Base-by-base conservation (phyloP, 2,888 invertebrate genomes). In the Melanostoma scalare region DNA sequence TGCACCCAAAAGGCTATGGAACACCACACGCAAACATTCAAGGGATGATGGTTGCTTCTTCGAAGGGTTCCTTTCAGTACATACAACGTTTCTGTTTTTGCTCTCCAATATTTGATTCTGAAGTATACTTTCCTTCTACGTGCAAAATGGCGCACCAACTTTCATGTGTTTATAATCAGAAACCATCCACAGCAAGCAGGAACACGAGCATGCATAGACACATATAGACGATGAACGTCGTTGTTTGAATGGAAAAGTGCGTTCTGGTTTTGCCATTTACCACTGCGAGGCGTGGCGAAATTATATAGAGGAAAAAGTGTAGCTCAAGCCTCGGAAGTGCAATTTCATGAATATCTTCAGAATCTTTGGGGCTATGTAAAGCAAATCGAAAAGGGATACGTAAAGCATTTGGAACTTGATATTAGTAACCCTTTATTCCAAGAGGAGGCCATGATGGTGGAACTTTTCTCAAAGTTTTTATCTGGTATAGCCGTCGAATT, bases 121-220 rank as follows among this genome's bases (percentile, higher is more conserved):
- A 67, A 71, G 79, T 65, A 53, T 69, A 73, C 60, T 79, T 60
- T 85, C 75, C 75, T 60, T 81, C 81, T 52, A 68, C 79, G 80
- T 85, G 85, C 85, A 86, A 86, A 85, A 86, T 86, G 86, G 86
- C 86, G 86, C 68, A 63, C 77, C 61, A 67, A 74, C 55, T 60
- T 84, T 67, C 71, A 65, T 71, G 69, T 55, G 60, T 74, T 44
- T 52, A 40, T 44, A 4, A 10, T 10, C 9, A 53, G 38, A 33
- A 44, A 31, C 30, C 31, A 40, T 61, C 35, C 9, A n/a, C 63
- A 56, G 30, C 33, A 58, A 42, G 50, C 3, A 68, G 61, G 55
- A 65, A 60, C 56, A 58, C 67, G 36, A 46, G 61, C 65, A 50
- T 76, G 52, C 10, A 56, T 10, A 31, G 6, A 48, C 4, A 36